A percentile compares a stretch with the other conserved stretches of the same genome.
Conservation (phyloP, 2,797 vertebrate genomes). For the Acrossocheilus wenchowensis region DNA sequence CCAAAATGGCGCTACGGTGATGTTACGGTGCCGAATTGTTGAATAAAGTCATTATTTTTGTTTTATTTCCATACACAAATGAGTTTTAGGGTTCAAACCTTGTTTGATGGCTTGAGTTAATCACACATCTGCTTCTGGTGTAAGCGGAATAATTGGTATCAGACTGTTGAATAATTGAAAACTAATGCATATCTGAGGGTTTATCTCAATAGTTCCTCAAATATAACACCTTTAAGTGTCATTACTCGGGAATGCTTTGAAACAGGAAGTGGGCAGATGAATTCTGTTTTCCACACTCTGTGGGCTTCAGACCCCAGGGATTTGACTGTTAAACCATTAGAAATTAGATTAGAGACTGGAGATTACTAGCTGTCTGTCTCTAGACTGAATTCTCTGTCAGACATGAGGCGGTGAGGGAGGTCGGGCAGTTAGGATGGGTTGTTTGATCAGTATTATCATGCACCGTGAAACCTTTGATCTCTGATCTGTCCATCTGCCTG, state of each 20-base stretch:
- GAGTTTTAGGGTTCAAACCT: not conserved
- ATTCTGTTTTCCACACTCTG: not conserved
- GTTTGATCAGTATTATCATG: constrained; percentile 35
- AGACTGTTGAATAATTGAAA: not conserved
- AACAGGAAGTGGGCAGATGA: not conserved
- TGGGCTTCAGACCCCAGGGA: constrained; percentile 52
- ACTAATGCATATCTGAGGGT: not conserved
- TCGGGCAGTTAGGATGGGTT: not conserved
- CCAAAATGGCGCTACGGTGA: too few species aligned
- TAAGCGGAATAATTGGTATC: not conserved
- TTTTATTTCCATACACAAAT: too few species aligned
- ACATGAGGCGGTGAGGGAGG: not conserved
- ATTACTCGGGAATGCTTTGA: not conserved
- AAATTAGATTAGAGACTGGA: constrained; percentile 71
- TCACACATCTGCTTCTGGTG: too few species aligned
- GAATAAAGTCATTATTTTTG: too few species aligned
- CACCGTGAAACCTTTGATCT: constrained; percentile 14
- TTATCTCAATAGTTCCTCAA: not conserved
- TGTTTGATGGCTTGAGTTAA: not conserved
- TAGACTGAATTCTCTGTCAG: not conserved
- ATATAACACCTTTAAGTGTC: not conserved
- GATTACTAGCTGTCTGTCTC: constrained; percentile 62
- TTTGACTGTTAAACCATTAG: constrained; percentile 68
- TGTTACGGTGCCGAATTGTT: too few species aligned
- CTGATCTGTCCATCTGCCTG: constrained; percentile 14